Evolutionary conservation across 2,888 invertebrate genomes (phyloP).

Genomic region (Pherbina coryleti): DNA sequence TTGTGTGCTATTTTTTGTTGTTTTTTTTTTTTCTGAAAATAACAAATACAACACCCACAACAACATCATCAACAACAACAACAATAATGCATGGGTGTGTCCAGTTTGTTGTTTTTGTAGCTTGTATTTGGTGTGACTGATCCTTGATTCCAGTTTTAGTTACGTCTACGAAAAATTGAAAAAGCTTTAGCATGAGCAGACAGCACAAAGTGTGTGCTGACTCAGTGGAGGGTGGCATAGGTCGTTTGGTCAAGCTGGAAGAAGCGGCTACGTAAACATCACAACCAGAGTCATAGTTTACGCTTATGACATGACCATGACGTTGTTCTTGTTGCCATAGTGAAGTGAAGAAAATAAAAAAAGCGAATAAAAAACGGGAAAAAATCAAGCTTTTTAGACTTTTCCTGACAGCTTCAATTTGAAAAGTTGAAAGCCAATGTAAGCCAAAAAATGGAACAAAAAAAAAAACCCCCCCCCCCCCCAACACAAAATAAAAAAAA

Average conservation of each 20-base stretch:
- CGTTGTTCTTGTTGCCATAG: neutral
- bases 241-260: neutral
- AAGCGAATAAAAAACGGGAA: neutral
- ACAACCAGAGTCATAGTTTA: conserved; percentile 21
- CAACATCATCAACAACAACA: neutral
- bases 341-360: neutral
- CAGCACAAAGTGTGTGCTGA: too few species aligned
- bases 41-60: neutral
- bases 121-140: neutral
- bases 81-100: neutral
- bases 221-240: too few species aligned
- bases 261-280: neutral
- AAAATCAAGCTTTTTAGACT: conserved; percentile 4
- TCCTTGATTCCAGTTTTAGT: neutral
- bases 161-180: too few species aligned
- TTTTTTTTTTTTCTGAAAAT: neutral
- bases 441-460: conserved; percentile 36
- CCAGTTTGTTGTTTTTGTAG: neutral
- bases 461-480: too few species aligned
- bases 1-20: conserved; percentile 3
- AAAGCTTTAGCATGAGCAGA: too few species aligned
- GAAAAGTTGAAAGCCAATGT: conserved; percentile 25
- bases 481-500: neutral
- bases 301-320: conserved; percentile 27
- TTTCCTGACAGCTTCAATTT: conserved; percentile 35